phyloP scores from a whole-genome alignment of 2,797 vertebrate species.

The Myripristis murdjan region DNA sequence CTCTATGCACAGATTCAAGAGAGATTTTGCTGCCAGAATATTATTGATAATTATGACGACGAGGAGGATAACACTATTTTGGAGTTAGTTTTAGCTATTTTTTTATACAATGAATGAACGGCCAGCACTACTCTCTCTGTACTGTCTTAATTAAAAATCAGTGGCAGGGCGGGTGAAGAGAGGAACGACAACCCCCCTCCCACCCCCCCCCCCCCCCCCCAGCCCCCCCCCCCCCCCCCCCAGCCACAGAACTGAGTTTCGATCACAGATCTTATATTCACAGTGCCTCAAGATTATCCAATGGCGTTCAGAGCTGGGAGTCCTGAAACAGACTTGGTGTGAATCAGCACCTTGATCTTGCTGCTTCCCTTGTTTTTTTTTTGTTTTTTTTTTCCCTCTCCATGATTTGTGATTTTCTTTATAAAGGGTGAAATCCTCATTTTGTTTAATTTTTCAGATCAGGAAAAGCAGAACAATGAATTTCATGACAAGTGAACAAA shows the following conservation, averaged over 20 bases:
- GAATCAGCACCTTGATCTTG: slow-evolving; percentile 62
- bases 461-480: slow-evolving; percentile 19
- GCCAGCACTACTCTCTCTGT: slow-evolving; percentile 69
- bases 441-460: slow-evolving; percentile 44
- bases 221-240: no score
- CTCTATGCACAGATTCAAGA: slow-evolving; percentile 73
- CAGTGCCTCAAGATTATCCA: slow-evolving; percentile 83
- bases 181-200: slow-evolving; percentile 40
- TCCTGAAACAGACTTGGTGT: slow-evolving; percentile 57
- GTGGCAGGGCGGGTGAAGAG: slow-evolving; percentile 40
- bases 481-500: slow-evolving; percentile 35
- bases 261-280: slow-evolving; percentile 65
- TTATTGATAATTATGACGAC: slow-evolving; percentile 60
- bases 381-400: slow-evolving; percentile 6
- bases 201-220: no score
- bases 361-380: slow-evolving; percentile 69
- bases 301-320: slow-evolving; percentile 53
- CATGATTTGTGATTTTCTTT: slow-evolving; percentile 45
- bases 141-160: slow-evolving; percentile 72
- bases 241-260: slow-evolving; percentile 41
- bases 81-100: slow-evolving; percentile 73
- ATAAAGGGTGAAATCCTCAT: slow-evolving; percentile 28
- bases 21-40: slow-evolving; percentile 64
- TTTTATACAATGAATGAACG: slow-evolving; percentile 74
- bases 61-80: slow-evolving; percentile 82